phyloP scores from a whole-genome alignment of 2,113 vertebrate genomes.

The Eulemur macaco region DNA sequence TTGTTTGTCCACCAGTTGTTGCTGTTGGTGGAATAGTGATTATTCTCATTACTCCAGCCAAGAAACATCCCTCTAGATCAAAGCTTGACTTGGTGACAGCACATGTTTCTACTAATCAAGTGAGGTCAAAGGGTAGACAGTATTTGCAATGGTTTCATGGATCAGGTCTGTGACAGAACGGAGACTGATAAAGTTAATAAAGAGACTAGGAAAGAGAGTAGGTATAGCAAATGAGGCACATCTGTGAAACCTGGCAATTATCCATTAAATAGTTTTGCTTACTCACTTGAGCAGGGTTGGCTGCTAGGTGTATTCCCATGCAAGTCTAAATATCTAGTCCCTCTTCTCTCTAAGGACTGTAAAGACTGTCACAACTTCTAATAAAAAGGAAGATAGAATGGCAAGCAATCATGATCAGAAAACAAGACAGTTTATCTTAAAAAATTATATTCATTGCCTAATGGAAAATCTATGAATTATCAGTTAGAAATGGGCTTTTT shows the following conservation, averaged over 20 bases:
- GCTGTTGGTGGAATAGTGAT: background rate
- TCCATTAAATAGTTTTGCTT: background rate
- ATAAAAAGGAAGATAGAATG: background rate
- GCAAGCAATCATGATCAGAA: background rate
- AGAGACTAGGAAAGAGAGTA: background rate
- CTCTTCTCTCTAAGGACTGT: background rate
- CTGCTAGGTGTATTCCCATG: background rate
- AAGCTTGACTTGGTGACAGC: background rate
- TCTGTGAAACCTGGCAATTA: background rate
- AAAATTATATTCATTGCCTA: background rate
- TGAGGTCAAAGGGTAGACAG: background rate
- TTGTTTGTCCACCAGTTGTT: background rate
- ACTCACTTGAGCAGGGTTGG: background rate
- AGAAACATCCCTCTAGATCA: background rate
- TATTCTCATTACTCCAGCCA: background rate
- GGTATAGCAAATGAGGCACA: background rate
- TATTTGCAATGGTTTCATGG: background rate
- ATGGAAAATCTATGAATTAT: background rate
- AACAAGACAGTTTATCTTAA: background rate
- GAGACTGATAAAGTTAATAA: background rate
- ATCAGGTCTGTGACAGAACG: background rate
- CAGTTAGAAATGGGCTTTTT: background rate
- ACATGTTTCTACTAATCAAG: background rate
- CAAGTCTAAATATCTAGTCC: background rate
- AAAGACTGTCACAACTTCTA: background rate